phyloP scores from a whole-genome alignment of 2,797 vertebrate species.

The Lacerta bilineata region DNA sequence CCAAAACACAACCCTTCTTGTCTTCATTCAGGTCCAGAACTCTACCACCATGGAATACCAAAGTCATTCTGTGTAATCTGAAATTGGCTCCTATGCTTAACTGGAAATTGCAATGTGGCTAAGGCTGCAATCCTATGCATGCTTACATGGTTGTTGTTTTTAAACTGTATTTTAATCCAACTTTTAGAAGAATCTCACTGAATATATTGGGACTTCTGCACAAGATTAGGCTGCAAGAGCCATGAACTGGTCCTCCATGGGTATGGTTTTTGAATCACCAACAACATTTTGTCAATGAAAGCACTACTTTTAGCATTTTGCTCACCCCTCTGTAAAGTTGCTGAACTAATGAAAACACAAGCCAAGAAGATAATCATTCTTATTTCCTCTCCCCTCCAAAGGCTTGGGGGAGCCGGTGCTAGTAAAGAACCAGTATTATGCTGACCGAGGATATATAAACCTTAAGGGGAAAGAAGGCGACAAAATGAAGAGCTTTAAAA shows the following conservation, averaged over 20 bases:
- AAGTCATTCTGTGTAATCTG: not conserved
- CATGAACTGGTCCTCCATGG: slow-evolving; percentile 1
- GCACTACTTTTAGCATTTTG: slow-evolving; percentile 29
- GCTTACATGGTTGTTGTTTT: not conserved
- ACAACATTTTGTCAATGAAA: slow-evolving; percentile 35
- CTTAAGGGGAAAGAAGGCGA: slow-evolving; percentile 37
- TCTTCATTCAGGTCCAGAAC: not conserved
- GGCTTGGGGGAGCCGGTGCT: slow-evolving; percentile 28
- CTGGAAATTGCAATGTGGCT: not conserved
- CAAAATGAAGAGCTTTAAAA: slow-evolving; percentile 25
- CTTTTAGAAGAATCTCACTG: not conserved
- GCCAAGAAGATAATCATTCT: slow-evolving; percentile 30
- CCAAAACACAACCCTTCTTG: not conserved
- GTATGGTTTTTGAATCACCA: slow-evolving; percentile 32
- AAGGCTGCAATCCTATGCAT: not conserved
- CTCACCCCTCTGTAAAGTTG: slow-evolving; percentile 46
- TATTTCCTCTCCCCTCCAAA: slow-evolving; percentile 37
- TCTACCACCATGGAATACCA: not conserved
- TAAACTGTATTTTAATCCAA: too few relatives aligned
- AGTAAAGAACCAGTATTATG: slow-evolving; percentile 41
- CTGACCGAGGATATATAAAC: slow-evolving; percentile 1
- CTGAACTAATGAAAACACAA: slow-evolving; percentile 41
- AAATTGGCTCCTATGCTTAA: not conserved
- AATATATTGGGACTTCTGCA: too few relatives aligned
- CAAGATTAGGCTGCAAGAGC: not conserved